Percentiles rank a stretch among this genome's conserved stretches.
These are phyloP conservation scores for Morbakka virulenta DNA, from an alignment of 30 jellyfish, hydroid and myxozoan species.

Conservation along the genomic window DNA sequence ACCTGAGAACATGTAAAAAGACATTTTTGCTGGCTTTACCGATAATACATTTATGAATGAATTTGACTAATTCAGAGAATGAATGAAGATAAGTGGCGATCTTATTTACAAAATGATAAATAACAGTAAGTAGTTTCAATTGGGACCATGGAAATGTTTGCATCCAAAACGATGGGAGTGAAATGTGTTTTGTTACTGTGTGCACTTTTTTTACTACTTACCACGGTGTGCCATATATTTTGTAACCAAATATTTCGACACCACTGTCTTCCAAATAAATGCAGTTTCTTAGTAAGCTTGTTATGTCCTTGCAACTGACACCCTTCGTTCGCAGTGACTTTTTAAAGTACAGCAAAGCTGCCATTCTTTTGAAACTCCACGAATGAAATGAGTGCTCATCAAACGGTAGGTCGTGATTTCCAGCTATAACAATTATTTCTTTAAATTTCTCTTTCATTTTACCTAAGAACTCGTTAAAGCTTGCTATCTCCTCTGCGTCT, in stretches of 20 bases:
- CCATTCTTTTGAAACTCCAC: conserved; percentile 10
- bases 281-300: conserved; percentile 54
- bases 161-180: too few relatives aligned
- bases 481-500: conserved; percentile 47
- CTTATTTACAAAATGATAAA: too few relatives aligned
- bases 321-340: conserved; percentile 26
- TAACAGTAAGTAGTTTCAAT: too few relatives aligned
- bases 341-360: conserved; percentile 33
- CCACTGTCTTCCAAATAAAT: conserved; percentile 70
- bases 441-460: conserved; percentile 29
- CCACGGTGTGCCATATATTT: conserved; percentile 96
- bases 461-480: conserved; percentile 52
- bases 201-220: conserved; percentile 9
- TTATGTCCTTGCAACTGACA: conserved; percentile 38
- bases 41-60: too few relatives aligned
- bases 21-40: too few relatives aligned
- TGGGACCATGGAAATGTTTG: too few relatives aligned
- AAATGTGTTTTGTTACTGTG: too few relatives aligned
- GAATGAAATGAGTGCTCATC: conserved; percentile 51
- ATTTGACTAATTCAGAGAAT: too few relatives aligned
- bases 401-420: conserved; percentile 82
- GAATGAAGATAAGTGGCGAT: too few relatives aligned
- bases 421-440: conserved; percentile 90
- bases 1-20: too few relatives aligned
- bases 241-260: conserved; percentile 53